A percentile compares a stretch with the other conserved stretches of the same genome.
These are phyloP conservation scores for Ariolimax columbianus DNA, from an alignment of 2,888 invertebrate genomes.

Conservation along the genomic window DNA sequence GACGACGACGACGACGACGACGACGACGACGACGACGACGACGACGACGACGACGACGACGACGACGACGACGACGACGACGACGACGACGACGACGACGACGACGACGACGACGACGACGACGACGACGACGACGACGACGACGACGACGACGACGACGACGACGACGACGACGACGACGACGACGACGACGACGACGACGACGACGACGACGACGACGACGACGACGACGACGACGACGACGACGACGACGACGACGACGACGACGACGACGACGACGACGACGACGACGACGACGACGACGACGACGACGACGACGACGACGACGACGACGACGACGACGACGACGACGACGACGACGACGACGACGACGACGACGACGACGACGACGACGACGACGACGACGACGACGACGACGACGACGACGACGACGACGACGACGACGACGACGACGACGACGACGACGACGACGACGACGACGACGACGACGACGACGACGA, in stretches of 20 bases:
- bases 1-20: slow-evolving; percentile 23
- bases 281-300: slow-evolving; percentile 15
- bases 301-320: slow-evolving; percentile 28
- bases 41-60: slow-evolving; percentile 37
- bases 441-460: not conserved
- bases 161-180: slow-evolving; percentile 6
- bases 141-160: slow-evolving; percentile 17
- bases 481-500: not conserved
- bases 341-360: not conserved
- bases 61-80: slow-evolving; percentile 31
- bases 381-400: not conserved
- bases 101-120: not conserved
- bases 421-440: not conserved
- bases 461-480: not conserved
- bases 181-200: slow-evolving; percentile 15
- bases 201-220: not conserved
- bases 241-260: slow-evolving; percentile 20
- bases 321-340: slow-evolving; percentile 3
- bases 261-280: slow-evolving; percentile 17
- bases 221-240: slow-evolving; percentile 25
- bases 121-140: slow-evolving; percentile 27
- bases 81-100: slow-evolving; percentile 17
- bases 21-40: slow-evolving; percentile 12
- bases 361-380: too few species aligned
- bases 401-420: not conserved